Evolutionary conservation across 1,140 invertebrate species (phyloP).

Genomic region (Pseudomyrmex cubaensis): DNA sequence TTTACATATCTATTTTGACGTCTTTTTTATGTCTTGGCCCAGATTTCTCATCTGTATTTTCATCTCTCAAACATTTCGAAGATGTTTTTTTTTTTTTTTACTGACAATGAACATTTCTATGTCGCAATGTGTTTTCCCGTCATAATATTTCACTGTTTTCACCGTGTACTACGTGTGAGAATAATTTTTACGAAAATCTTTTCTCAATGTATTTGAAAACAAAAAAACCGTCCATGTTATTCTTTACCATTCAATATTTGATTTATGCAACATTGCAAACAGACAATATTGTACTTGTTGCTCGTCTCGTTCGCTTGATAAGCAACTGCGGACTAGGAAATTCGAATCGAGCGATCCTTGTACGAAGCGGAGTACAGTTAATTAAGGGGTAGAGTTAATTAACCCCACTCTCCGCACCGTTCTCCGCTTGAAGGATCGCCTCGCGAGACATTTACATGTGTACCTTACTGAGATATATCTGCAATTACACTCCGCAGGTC

Average conservation of each 20-base stretch:
- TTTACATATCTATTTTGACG: constrained; percentile 29
- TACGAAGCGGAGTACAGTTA: constrained; percentile 5
- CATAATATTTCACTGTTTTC: too few relatives aligned
- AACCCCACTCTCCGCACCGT: neutral
- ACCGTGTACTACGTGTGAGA: neutral
- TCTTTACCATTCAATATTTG: too few relatives aligned
- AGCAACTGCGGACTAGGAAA: constrained; percentile 2
- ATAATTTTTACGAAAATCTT: neutral
- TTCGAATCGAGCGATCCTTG: constrained; percentile 8
- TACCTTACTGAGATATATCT: constrained; percentile 49
- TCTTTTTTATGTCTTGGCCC: neutral
- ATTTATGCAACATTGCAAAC: neutral
- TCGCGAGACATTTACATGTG: constrained; percentile 50
- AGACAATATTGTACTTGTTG: neutral
- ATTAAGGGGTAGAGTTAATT: constrained; percentile 50
- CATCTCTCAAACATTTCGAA: neutral
- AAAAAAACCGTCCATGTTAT: neutral
- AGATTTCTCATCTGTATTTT: neutral
- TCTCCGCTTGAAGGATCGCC: constrained; percentile 26
- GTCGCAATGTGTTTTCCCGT: too few relatives aligned
- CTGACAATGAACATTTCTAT: neutral
- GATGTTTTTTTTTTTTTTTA: neutral
- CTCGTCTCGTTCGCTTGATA: neutral
- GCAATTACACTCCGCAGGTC: constrained; percentile 79
- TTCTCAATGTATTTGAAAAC: neutral